phyloP scores from a whole-genome alignment of 2,888 invertebrate genomes.

The Callimorpha dominula region DNA sequence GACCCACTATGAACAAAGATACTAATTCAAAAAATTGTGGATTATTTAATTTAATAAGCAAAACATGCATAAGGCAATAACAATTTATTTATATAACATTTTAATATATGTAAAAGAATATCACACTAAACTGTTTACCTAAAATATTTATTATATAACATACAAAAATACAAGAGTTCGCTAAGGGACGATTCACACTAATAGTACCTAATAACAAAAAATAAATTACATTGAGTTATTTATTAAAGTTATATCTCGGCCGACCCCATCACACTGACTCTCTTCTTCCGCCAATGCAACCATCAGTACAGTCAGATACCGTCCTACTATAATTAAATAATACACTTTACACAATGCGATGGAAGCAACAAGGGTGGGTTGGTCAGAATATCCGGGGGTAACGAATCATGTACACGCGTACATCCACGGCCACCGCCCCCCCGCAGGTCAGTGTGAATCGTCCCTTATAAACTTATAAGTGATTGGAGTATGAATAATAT shows the following conservation, averaged over 20 bases:
- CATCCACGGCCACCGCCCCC: no score
- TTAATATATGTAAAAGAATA: neutral
- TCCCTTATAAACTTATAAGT: no score
- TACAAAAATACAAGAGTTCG: neutral
- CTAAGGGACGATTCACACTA: neutral
- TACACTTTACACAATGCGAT: neutral
- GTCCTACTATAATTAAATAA: no score
- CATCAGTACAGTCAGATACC: neutral
- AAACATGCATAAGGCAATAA: neutral
- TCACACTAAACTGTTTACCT: neutral
- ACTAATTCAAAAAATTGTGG: neutral
- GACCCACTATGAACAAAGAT: neutral
- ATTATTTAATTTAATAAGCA: neutral
- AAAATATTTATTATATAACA: neutral
- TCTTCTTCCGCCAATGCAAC: neutral
- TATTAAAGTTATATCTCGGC: neutral
- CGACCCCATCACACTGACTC: neutral
- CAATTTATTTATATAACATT: neutral
- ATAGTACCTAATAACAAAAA: neutral
- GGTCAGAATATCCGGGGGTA: neutral
- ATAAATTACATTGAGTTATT: neutral
- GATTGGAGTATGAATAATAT: neutral
- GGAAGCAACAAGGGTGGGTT: no score
- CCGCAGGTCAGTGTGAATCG: neutral
- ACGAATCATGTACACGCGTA: neutral